Evolutionary conservation across 2,888 invertebrate genomes (phyloP), one percentile per base, ranked within the genome.

Genomic region (Cryptus viduatorius): DNA sequence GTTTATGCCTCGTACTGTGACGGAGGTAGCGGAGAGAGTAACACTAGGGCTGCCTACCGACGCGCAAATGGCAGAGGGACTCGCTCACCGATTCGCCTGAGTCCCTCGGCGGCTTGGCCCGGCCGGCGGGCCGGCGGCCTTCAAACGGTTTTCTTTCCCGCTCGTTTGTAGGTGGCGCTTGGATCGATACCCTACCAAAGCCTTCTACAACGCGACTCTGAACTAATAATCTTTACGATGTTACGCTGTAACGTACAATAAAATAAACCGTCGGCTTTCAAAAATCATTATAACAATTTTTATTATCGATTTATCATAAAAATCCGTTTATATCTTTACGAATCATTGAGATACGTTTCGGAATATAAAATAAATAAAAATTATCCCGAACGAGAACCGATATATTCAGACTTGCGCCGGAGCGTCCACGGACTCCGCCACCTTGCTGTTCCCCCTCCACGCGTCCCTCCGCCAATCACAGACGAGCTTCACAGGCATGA

Each of bases 141-240:
- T 93, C 92, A 92, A 93, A 93, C 91, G 87, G 83, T 89, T 90
- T 89, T 90, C 92, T 93, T 93, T 93, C 93, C 93, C 93, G 93
- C 93, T 93, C 90, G 89, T 90, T 92, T 91, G 87, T 88, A 93
- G 93, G 91, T 89, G 93, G 90, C 92, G 91, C 89, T 69, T 10
- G 7, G 46, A 69, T 81, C 88, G 68, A 42, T 71, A 19, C 53
- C 56, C 29, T 64, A 44, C 46, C 50, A n/a, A 46, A 12, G 65
- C 67, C 69, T 59, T 16, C 68, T 46, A 5, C 46, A 37, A 24
- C 10, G 14, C 64, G 29, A 1, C 31, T 48, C 16, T 37, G 68
- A 16, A 68, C 29, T 12, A 12, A n/a, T 12, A 7, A 19, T 50
- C 46, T 42, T 59, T 50, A 12, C 16, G 12, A 19, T 16, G n/a